Base-by-base conservation (phyloP, 1,140 invertebrate species). In the Aphelenchoides fujianensis region DNA sequence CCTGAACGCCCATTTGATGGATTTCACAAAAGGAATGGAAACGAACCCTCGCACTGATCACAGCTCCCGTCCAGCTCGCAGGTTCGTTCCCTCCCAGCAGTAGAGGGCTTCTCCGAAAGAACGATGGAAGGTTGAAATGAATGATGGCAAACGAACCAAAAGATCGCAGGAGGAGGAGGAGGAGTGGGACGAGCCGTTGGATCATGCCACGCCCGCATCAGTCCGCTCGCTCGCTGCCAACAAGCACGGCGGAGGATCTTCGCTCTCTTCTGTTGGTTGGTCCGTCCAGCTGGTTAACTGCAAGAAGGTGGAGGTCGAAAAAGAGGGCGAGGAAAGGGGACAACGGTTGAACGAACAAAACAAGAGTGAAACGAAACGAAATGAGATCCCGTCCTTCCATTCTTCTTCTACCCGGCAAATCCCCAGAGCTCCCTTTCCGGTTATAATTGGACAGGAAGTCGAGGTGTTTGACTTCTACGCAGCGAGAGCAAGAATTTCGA, bases 161-260 rank as follows among this genome's bases (percentile, higher is more conserved):
- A n/a, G 31, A n/a, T 61, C 36, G 31, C 19, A n/a, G n/a, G 36
- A 61, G n/a, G 16, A 1, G n/a, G 1, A 28, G 19, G 1, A 61
- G 27, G 31, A 59, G 9, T n/a, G n/a, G n/a, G 59, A 61, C 16
- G 19, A 61, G 36, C 59, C 59, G 23, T 16, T 61, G 59, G 27
- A 61, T 31, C n/a, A 61, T 61, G 59, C n/a, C 19, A 16, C n/a
- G 59, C 59, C 59, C n/a, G 16, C 59, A 61, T 31, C 36, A 61
- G 59, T 19, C n/a, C 59, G 27, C n/a, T 48, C n/a, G n/a, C n/a
- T n/a, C n/a, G n/a, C n/a, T n/a, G n/a, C n/a, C n/a, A n/a, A n/a
- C n/a, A n/a, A n/a, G n/a, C n/a, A n/a, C n/a, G n/a, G n/a, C n/a
- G n/a, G n/a, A n/a, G n/a, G n/a, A n/a, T n/a, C n/a, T n/a, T n/a